Evolutionary conservation across 37 sponge, comb jelly and placozoan species (phyloP), one percentile per base, ranked within the genome.

Genomic region (Haliclona indistincta): DNA sequence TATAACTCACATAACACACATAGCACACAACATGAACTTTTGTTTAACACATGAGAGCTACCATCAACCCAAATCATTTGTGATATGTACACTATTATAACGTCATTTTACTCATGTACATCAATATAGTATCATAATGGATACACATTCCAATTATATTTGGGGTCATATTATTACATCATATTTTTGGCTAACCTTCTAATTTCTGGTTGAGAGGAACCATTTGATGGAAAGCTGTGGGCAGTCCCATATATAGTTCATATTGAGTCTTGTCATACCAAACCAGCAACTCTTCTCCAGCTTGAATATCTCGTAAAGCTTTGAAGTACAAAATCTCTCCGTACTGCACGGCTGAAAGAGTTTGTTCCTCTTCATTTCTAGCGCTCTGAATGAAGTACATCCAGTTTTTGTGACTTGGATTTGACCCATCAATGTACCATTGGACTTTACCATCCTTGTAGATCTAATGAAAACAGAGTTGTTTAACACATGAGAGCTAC

Each of bases 311-410:
- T 29, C 80, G 67, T 3, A 78, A 82, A 22, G 87, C 77, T 22
- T 66, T 68, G 77, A 80, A 95, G 81, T 79, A 95, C 39, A 95
- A 29, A 28, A 81, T 63, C 17, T 71, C 63, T 10, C 72, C 64
- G 62, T 81, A 70, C 71, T 90, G 96, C 20, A 81, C 62, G 3
- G 84, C 74, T 25, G 71, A 73, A 38, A 95, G 52, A 67, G 90
- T 95, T 66, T 88, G 91, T 37, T 95, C 87, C 20, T 56, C 43
- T 26, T 66, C 54, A 58, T 66, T 62, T 13, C 96, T 67, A 4
- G 96, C 96, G 69, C 70, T 85, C 69, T 88, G 80, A 33, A 95
- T 89, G 74, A 84, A 84, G 51, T 74, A 75, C 89, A 95, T 86
- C 84, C 88, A 91, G 79, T 91, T 86, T 11, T 64, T 71, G 29